Conservation (phyloP, 2,888 invertebrate species). For the Agriopis aurantiaria region DNA sequence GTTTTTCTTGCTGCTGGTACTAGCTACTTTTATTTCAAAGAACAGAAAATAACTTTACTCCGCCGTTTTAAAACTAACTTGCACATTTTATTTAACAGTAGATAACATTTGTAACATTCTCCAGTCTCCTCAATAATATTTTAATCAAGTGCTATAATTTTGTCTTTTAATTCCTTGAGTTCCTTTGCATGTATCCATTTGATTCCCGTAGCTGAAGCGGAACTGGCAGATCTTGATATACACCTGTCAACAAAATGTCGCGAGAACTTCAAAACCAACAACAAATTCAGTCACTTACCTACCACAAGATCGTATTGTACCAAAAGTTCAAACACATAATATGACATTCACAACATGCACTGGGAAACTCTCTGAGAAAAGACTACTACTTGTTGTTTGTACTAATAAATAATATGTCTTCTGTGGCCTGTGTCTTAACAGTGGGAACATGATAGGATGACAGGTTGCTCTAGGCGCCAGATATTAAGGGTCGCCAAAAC, state of each 20-base stretch:
- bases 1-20: no score
- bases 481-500: no score
- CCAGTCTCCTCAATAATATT: neutral
- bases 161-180: conserved; percentile 67
- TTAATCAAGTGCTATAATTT: conserved; percentile 24
- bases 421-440: no score
- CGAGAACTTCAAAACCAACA: neutral
- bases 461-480: no score
- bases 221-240: conserved; percentile 69
- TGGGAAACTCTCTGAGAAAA: no score
- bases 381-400: no score
- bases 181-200: conserved; percentile 78
- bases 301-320: no score
- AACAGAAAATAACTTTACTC: no score
- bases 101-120: neutral
- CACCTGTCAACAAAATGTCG: conserved; percentile 53
- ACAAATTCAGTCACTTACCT: neutral
- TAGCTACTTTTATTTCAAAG: neutral
- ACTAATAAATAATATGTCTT: no score
- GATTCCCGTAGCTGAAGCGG: conserved; percentile 80
- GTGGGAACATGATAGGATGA: no score
- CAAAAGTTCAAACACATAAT: no score
- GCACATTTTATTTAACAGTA: conserved; percentile 6
- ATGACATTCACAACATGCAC: no score
- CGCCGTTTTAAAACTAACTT: neutral